phyloP scores from a whole-genome alignment of 2,888 invertebrate genomes.

The Leptodirus hochenwartii region DNA sequence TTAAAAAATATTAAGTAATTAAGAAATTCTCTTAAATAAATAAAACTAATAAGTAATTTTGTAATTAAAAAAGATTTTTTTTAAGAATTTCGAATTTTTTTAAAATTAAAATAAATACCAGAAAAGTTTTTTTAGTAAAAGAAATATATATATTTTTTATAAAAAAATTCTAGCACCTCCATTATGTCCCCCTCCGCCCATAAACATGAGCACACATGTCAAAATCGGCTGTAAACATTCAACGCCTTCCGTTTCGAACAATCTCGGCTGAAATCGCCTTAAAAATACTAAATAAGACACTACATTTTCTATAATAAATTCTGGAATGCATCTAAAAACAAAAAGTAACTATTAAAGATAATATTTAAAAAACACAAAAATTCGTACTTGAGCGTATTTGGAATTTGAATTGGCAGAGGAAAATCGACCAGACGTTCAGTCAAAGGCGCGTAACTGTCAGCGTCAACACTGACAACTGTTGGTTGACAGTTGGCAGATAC shows the following conservation, averaged over 20 bases:
- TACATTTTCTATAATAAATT: constrained; percentile 77
- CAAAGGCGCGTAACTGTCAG: constrained; percentile 40
- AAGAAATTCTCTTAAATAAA: too few species aligned
- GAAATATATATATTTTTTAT: too few species aligned
- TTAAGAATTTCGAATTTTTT: too few species aligned
- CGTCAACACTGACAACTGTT: constrained; percentile 1
- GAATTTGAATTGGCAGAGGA: constrained; percentile 42
- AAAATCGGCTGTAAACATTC: constrained; percentile 48
- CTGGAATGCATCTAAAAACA: constrained; percentile 62
- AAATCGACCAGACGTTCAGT: constrained; percentile 35
- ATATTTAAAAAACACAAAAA: constrained; percentile 9
- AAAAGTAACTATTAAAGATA: constrained; percentile 4
- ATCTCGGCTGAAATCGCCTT: constrained; percentile 40
- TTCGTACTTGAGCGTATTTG: constrained; percentile 44
- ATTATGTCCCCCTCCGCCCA: too few species aligned
- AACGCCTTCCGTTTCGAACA: constrained; percentile 46
- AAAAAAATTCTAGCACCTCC: too few species aligned
- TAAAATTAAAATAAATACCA: too few species aligned
- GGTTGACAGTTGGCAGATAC: constrained; percentile 35
- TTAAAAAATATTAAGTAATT: too few species aligned
- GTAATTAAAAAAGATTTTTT: too few species aligned
- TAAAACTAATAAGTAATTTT: too few species aligned
- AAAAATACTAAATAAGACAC: constrained; percentile 63
- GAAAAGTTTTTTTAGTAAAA: too few species aligned
- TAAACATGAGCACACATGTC: constrained; percentile 66